Base-by-base conservation (phyloP, 2,113 vertebrate genomes). In the Tiliqua scincoides region DNA sequence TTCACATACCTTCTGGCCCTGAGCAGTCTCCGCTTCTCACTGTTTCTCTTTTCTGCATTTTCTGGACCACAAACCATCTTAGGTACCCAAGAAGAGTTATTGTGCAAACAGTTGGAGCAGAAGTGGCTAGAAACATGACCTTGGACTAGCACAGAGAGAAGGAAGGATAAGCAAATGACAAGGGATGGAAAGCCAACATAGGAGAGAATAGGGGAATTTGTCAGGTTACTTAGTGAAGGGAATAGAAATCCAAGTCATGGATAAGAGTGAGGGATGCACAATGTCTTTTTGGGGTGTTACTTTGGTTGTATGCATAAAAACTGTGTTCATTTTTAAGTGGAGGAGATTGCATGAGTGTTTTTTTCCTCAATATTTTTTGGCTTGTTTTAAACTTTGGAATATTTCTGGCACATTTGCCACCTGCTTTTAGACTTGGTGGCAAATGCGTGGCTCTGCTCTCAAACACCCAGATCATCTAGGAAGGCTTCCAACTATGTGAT, bases 1-100 rank as follows among this genome's bases (percentile, higher is more conserved):
- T 87, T 85, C 23, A 3, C 80, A 84, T 91, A 88, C 77, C 90
- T 78, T 20, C 87, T 83, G 63, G 68, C 86, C 90, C 87, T 80
- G 76, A 85, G 84, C 1, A 0, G 2, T 32, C 75, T 1, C 62
- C 61, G 62, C 82, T 85, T 89, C 57, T 86, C 27, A 5, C 10
- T 14, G 2, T 67, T 72, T 43, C 27, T 25, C 79, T 54, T 85
- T 63, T 89, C 32, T 81, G 21, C 61, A 2, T 82, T 91, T 92
- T 30, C 92, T 90, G 86, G 75, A 81, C 86, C 87, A 3, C 1
- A 72, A 84, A 87, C 83, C 80, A 62, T 48, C 40, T 86, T 25
- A 40, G 48, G 63, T 25, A 85, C n/a, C 54, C 63, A 68, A 90
- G 63, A 30, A 25, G 11, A 21, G 48, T 1, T 87, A 85, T 3